Base-by-base conservation (phyloP, 2,797 vertebrate genomes). In the Botia almorhae region DNA sequence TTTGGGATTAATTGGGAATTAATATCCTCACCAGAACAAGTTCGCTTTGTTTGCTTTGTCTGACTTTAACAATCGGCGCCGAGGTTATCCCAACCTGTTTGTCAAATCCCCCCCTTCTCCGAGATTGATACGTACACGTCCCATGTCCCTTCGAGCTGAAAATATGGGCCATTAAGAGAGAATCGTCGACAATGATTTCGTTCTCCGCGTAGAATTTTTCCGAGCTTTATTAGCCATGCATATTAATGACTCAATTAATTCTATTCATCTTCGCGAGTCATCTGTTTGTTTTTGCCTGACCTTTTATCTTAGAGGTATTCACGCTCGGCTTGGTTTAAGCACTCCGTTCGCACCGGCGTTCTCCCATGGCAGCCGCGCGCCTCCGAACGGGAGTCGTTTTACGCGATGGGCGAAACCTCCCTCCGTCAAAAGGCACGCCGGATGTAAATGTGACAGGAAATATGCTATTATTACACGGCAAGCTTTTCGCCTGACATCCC, bases 211-310 rank as follows among this genome's bases (percentile, higher is more conserved):
- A 91, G 88, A 91, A 81, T 83, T 86, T 83, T 93, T 93, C 91
- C 81, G 90, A 92, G 93, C 94, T 95, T 96, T 95, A 94, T 95
- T 95, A 96, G 93, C 91, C 91, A 92, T 93, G 92, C 91, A 94
- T 95, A 94, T 93, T 96, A 96, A 96, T 95, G 93, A 96, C 94
- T 96, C 95, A 93, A 96, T 96, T 95, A 95, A 95, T 96, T 93
- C 94, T 90, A 94, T 96, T 96, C 94, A 93, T 95, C 93, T 94
- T 94, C 87, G 93, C 93, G 84, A 95, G 91, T 93, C 92, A 92
- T 95, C 93, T 96, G 93, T 96, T 97, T 96, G 95, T 95, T 96
- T 96, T 95, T 92, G 87, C 90, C 92, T 94, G 91, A 96, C 94
- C 93, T 94, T 96, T 96, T 93, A 93, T 94, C 92, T 94, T 88